Percentiles rank a stretch among this genome's conserved stretches.
phyloP scores from a whole-genome alignment of 2,113 vertebrate species.

The Cricetomys ansorgei region DNA sequence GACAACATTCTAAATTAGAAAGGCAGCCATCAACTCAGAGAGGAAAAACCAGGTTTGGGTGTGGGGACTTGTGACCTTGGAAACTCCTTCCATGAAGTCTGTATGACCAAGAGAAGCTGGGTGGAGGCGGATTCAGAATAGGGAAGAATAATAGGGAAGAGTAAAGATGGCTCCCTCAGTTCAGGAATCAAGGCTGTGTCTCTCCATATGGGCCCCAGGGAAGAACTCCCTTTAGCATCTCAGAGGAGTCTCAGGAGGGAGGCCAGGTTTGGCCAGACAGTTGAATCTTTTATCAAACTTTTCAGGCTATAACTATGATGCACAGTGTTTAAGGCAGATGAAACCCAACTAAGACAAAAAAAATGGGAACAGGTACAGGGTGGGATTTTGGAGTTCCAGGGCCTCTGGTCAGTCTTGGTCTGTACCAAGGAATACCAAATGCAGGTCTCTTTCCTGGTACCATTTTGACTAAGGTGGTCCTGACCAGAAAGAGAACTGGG shows the following conservation, averaged over 20 bases:
- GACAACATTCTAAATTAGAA: conserved; percentile 1
- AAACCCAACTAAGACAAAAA: not conserved
- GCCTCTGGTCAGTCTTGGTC: not conserved
- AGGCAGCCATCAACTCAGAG: not conserved
- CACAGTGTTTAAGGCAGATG: not conserved
- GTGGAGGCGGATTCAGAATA: not conserved
- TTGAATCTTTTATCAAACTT: not conserved
- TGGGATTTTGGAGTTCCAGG: not conserved
- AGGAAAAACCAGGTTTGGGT: not conserved
- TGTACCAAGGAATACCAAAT: not conserved
- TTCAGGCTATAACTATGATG: not conserved
- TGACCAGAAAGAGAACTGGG: not conserved
- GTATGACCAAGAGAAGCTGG: not conserved
- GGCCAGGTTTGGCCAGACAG: not conserved
- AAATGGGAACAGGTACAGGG: not conserved
- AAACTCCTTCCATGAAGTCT: not conserved
- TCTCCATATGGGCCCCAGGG: not conserved
- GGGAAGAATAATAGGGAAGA: not conserved
- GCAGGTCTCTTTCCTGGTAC: not conserved
- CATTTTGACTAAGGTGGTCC: not conserved
- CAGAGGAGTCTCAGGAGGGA: conserved; percentile 1
- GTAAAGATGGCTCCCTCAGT: not conserved
- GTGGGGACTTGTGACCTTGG: not conserved
- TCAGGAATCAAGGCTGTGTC: not conserved
- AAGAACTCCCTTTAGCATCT: not conserved